A percentile compares a stretch with the other conserved stretches of the same genome.
phyloP scores from a whole-genome alignment of 2,797 vertebrate genomes.

The Sebastes matsubarae region DNA sequence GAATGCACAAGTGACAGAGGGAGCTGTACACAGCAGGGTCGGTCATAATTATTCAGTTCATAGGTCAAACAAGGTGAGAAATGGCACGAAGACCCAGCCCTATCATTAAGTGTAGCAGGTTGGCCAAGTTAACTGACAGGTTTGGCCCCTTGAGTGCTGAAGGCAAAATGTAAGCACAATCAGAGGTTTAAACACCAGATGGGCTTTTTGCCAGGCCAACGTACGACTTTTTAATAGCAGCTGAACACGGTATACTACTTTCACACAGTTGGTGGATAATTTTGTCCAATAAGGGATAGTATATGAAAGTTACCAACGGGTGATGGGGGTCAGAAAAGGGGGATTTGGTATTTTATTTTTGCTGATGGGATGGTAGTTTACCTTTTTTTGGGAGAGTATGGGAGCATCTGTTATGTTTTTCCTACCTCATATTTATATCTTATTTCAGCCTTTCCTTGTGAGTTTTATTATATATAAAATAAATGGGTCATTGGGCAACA shows the following conservation, averaged over 20 bases:
- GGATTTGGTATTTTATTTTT: neutral
- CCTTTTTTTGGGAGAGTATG: neutral
- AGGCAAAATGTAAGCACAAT: neutral
- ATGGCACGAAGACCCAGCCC: neutral
- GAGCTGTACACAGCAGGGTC: neutral
- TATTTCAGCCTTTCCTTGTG: neutral
- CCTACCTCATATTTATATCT: neutral
- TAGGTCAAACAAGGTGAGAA: slow-evolving; percentile 9
- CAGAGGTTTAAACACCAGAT: neutral
- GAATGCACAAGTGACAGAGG: slow-evolving; percentile 14
- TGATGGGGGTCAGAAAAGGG: neutral
- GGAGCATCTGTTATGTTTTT: neutral
- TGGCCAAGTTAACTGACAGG: neutral
- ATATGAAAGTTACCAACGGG: too few relatives aligned
- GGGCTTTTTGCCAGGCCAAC: neutral
- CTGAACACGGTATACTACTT: neutral
- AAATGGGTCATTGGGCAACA: neutral
- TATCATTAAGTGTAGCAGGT: neutral
- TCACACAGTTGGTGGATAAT: neutral
- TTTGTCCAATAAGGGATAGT: neutral
- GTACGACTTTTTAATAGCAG: neutral
- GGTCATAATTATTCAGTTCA: slow-evolving; percentile 1
- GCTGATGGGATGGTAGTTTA: neutral
- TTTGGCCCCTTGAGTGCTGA: neutral
- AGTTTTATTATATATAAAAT: neutral